Evolutionary conservation across 2,797 vertebrate species (phyloP).

Genomic region (Halcyon chelicuti): DNA sequence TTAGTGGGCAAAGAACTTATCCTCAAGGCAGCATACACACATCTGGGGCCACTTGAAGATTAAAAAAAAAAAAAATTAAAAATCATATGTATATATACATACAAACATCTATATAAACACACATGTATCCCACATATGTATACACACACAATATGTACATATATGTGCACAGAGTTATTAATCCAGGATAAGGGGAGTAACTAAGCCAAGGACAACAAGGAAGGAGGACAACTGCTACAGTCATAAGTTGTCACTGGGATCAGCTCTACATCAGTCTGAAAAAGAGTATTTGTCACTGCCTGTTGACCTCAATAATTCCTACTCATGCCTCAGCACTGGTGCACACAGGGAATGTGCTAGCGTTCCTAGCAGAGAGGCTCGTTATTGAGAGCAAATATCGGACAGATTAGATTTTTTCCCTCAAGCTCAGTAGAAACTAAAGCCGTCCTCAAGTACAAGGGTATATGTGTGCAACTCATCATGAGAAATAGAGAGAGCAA

Average conservation of each 20-base stretch:
- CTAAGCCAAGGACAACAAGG: background rate
- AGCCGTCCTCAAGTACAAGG: rapidly evolving
- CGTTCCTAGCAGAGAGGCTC: background rate
- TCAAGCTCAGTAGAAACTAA: background rate
- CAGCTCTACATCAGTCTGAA: rapidly evolving
- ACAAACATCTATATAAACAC: background rate
- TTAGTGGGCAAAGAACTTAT: background rate
- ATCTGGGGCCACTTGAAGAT: background rate
- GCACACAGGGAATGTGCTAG: rapidly evolving
- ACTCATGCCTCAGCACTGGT: rapidly evolving
- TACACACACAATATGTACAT: rapidly evolving
- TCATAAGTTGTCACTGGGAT: background rate
- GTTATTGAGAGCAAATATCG: background rate
- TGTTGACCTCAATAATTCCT: background rate
- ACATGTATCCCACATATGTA: rapidly evolving
- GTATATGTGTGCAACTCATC: background rate
- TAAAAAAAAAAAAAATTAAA: background rate
- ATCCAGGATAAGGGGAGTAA: background rate
- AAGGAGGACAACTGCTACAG: background rate
- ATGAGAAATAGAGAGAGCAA: background rate
- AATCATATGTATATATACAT: rapidly evolving
- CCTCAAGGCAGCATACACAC: background rate
- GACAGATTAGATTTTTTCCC: background rate
- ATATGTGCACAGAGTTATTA: background rate
- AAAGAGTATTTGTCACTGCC: background rate